phyloP scores from a whole-genome alignment of 1,140 invertebrate genomes.

The Drosophila prosaltans region DNA sequence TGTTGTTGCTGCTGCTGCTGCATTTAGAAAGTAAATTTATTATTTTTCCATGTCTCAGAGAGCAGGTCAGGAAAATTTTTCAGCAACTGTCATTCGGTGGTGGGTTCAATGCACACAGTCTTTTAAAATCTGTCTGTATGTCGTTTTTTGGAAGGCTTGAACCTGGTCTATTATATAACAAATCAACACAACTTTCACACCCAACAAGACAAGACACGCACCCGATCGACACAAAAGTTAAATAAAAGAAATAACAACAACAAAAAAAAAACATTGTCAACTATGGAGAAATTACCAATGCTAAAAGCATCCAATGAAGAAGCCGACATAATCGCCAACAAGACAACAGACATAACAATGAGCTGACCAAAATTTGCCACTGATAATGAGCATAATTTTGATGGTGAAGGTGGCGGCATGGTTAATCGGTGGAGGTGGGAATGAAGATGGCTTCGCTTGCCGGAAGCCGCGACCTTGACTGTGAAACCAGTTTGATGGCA shows the following conservation, averaged over 20 bases:
- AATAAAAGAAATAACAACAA: conserved; percentile 41
- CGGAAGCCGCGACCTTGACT: conserved; percentile 77
- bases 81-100: conserved; percentile 66
- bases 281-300: conserved; percentile 69
- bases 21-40: conserved; percentile 78
- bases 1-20: conserved; percentile 48
- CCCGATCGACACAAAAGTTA: conserved; percentile 59
- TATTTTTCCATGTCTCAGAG: conserved; percentile 24
- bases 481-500: conserved; percentile 67
- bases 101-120: conserved; percentile 70
- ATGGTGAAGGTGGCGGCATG: not conserved
- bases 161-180: conserved; percentile 65
- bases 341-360: conserved; percentile 27
- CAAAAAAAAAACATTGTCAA: conserved; percentile 26
- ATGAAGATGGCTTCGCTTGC: conserved; percentile 23
- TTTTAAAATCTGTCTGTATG: conserved; percentile 27
- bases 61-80: conserved; percentile 70
- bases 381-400: conserved; percentile 36
- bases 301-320: conserved; percentile 53
- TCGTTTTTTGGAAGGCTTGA: conserved; percentile 15
- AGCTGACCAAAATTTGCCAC: conserved; percentile 40
- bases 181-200: conserved; percentile 80
- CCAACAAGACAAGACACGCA: conserved; percentile 61
- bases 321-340: conserved; percentile 64
- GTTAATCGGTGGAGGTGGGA: conserved; percentile 26